phyloP scores from a whole-genome alignment of 2,113 vertebrate species.

The Pollimyrus isidori region DNA sequence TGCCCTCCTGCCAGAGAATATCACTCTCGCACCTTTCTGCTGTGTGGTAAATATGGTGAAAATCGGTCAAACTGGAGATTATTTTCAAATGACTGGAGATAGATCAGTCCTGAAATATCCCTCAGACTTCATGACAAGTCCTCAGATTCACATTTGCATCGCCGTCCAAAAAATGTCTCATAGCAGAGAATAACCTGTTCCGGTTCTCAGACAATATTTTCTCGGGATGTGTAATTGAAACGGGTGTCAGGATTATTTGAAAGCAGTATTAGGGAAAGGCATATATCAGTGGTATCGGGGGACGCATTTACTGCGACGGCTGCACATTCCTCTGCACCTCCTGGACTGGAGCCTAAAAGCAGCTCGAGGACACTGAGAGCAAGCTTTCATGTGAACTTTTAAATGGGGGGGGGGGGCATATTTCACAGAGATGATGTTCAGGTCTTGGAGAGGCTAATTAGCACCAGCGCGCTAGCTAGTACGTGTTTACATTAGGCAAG shows the following conservation, averaged over 20 bases:
- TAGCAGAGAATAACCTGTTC: slow-evolving; percentile 34
- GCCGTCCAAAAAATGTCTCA: slow-evolving; percentile 30
- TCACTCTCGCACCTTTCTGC: background rate
- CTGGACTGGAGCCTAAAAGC: slow-evolving; percentile 35
- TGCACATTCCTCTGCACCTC: slow-evolving; percentile 32
- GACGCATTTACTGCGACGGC: slow-evolving; percentile 4
- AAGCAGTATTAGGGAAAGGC: slow-evolving; percentile 28
- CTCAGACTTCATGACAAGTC: background rate
- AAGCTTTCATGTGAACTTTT: slow-evolving; percentile 25
- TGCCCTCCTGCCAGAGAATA: background rate
- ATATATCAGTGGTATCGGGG: slow-evolving; percentile 28
- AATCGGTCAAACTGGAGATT: background rate
- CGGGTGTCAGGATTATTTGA: slow-evolving; percentile 20
- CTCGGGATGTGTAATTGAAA: slow-evolving; percentile 32
- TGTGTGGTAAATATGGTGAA: background rate
- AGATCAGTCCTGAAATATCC: background rate
- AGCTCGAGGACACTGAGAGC: slow-evolving; percentile 24
- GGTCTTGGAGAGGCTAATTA: slow-evolving; percentile 24
- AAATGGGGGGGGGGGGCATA: slow-evolving; percentile 23
- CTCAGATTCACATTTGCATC: slow-evolving; percentile 29
- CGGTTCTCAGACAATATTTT: slow-evolving; percentile 34
- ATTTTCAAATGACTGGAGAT: background rate
- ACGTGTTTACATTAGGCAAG: background rate
- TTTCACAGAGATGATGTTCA: slow-evolving; percentile 25
- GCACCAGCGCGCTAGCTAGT: slow-evolving; percentile 25